Base-by-base conservation (phyloP, 2,888 invertebrate genomes). In the Luperina nickerlii region DNA sequence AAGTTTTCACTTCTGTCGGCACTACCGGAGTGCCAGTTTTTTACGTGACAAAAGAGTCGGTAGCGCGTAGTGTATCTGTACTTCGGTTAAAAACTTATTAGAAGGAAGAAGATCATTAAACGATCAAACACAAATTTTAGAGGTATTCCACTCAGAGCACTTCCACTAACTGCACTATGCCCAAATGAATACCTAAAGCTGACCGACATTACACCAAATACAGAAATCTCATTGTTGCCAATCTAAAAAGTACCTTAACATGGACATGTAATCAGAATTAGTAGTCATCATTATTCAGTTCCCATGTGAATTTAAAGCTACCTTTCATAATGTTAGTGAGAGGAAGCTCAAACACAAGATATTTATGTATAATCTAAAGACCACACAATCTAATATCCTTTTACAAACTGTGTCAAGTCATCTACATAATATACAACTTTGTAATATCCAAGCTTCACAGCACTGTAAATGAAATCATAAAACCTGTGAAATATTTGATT, bases 381-480 rank as follows among this genome's bases (percentile, higher is more conserved):
- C 71, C 71, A 70, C 65, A 82, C 79, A 82, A 79, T 72, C 78
- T 79, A 79, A 67, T 79, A 48, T 75, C 69, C 67, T 66, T 79
- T 80, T 74, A 72, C 74, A 71, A 87, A 74, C 74, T 77, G 38
- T 60, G 63, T 74, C 69, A 79, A 79, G n/a, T 62, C 66, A 88
- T 86, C 60, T 86, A 76, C 86, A 88, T 86, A 78, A 74, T 80
- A 69, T 66, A 38, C 66, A 70, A 63, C 42, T 82, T 85, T 69
- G 45, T 83, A 57, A 82, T 57, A 62, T 62, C 62, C 13, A n/a
- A 78, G 62, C 77, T 69, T 66, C 76, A 2, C 51, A 85, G 70
- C 62, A 65, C 45, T 45, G 27, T 60, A 32, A 83, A 69, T 69
- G 45, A 65, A 65, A 84, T 74, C 65, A 65, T 82, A 78, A 82